A percentile compares a stretch with the other conserved stretches of the same genome.
Conservation (phyloP, 2,888 invertebrate species). For the Calameuta pallipes region DNA sequence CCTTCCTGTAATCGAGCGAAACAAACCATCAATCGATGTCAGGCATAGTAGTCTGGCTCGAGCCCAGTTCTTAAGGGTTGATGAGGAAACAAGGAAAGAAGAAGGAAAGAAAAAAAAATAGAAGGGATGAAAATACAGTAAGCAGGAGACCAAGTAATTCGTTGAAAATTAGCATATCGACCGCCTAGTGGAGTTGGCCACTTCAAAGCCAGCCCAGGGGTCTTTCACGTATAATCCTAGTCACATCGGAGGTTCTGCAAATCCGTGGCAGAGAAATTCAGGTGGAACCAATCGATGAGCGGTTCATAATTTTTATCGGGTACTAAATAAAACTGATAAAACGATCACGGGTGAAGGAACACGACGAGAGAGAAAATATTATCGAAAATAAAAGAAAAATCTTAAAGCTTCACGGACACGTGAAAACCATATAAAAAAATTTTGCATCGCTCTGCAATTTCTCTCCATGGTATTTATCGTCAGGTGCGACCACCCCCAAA, state of each 20-base stretch:
- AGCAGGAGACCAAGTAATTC: neutral
- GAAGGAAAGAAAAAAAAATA: neutral
- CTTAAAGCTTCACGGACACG: no score
- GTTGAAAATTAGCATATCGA: neutral
- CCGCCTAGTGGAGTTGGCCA: conserved; percentile 2
- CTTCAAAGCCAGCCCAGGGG: conserved; percentile 13
- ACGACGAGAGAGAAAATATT: no score
- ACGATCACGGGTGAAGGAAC: no score
- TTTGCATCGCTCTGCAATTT: no score
- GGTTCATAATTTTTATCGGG: no score
- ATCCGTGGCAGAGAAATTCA: no score
- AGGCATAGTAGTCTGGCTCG: neutral
- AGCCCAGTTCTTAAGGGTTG: neutral
- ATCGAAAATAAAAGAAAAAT: no score
- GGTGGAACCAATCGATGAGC: no score
- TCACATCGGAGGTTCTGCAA: no score
- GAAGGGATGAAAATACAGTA: neutral
- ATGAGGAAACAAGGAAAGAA: neutral
- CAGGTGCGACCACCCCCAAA: conserved; percentile 1
- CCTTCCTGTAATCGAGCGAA: conserved; percentile 75
- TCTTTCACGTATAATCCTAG: neutral
- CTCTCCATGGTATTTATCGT: neutral
- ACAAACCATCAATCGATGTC: conserved; percentile 11
- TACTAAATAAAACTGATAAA: no score
- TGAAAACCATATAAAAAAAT: no score